Percentiles rank a stretch among this genome's conserved stretches.
Evolutionary conservation across 2,888 invertebrate genomes (phyloP).

Genomic region (Lycocerus yunnanus): DNA sequence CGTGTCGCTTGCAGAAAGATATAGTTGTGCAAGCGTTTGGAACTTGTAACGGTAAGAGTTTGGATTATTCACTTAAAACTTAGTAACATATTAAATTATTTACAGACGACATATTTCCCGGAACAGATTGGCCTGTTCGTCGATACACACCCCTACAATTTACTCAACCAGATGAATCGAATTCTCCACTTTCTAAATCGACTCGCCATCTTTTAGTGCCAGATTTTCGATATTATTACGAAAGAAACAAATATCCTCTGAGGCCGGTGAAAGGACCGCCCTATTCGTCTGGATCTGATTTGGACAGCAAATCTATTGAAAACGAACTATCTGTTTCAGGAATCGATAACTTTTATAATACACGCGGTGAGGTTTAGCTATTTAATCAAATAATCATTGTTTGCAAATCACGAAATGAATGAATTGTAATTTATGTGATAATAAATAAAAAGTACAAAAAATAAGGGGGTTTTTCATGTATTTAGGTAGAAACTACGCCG

Average conservation of each 20-base stretch:
- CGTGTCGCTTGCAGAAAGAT: constrained; percentile 80
- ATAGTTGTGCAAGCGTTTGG: constrained; percentile 78
- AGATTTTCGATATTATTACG: constrained; percentile 69
- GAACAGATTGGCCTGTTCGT: constrained; percentile 76
- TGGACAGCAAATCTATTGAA: constrained; percentile 45
- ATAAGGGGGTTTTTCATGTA: background rate
- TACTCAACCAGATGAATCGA: constrained; percentile 77
- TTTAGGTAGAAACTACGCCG: constrained; percentile 50
- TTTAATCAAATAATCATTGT: constrained; percentile 6
- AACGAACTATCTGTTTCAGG: constrained; percentile 45
- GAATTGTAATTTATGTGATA: constrained; percentile 15
- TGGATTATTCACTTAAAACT: background rate
- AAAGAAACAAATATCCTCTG: constrained; percentile 54
- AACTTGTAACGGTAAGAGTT: constrained; percentile 66
- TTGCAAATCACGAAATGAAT: background rate
- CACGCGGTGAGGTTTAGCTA: constrained; percentile 48
- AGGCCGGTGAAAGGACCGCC: constrained; percentile 46
- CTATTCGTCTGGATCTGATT: constrained; percentile 43
- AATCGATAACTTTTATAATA: constrained; percentile 48
- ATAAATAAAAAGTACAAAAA: constrained; percentile 7
- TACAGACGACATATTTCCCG: constrained; percentile 68
- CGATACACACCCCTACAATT: constrained; percentile 79
- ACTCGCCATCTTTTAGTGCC: constrained; percentile 78
- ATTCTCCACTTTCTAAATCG: constrained; percentile 75
- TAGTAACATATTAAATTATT: constrained; percentile 30